Evolutionary conservation across 92 coral and sea anemone genomes (phyloP).

Genomic region (Actinernus sp.): DNA sequence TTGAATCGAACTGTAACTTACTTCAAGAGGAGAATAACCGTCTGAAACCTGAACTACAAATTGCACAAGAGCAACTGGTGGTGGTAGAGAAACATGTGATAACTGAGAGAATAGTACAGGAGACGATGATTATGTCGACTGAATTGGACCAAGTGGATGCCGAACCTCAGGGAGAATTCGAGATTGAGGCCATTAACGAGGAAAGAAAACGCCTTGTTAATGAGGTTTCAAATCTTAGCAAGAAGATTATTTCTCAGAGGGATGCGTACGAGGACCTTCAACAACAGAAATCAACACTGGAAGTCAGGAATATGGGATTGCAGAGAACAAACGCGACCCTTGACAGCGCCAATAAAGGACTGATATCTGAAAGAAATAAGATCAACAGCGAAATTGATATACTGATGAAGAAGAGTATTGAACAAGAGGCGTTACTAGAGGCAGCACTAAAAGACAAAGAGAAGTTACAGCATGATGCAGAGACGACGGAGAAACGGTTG

Average conservation of each 20-base stretch:
- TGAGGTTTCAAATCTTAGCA: constrained; percentile 79
- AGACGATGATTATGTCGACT: constrained; percentile 31
- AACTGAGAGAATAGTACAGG: constrained; percentile 54
- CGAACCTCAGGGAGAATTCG: constrained; percentile 67
- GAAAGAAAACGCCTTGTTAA: constrained; percentile 84
- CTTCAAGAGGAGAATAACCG: constrained; percentile 89
- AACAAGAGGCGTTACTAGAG: constrained; percentile 82
- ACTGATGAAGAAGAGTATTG: constrained; percentile 73
- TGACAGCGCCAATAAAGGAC: constrained; percentile 62
- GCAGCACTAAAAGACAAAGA: constrained; percentile 81
- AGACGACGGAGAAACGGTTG: constrained; percentile 73
- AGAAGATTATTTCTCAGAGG: constrained; percentile 70
- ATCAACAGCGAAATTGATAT: constrained; percentile 78
- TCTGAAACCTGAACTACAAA: constrained; percentile 74
- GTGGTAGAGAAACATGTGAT: constrained; percentile 68
- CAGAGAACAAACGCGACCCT: constrained; percentile 66
- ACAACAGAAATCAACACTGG: constrained; percentile 69
- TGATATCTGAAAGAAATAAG: constrained; percentile 77
- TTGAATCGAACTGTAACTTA: constrained; percentile 70
- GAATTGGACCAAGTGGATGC: constrained; percentile 61
- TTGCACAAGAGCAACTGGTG: constrained; percentile 70
- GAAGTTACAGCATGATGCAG: constrained; percentile 49
- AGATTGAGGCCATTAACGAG: constrained; percentile 73
- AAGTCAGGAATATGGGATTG: constrained; percentile 57
- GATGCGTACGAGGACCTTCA: constrained; percentile 75